A percentile compares a stretch with the other conserved stretches of the same genome.
phyloP scores from a whole-genome alignment of 2,888 invertebrate genomes.

The Apamea monoglypha region DNA sequence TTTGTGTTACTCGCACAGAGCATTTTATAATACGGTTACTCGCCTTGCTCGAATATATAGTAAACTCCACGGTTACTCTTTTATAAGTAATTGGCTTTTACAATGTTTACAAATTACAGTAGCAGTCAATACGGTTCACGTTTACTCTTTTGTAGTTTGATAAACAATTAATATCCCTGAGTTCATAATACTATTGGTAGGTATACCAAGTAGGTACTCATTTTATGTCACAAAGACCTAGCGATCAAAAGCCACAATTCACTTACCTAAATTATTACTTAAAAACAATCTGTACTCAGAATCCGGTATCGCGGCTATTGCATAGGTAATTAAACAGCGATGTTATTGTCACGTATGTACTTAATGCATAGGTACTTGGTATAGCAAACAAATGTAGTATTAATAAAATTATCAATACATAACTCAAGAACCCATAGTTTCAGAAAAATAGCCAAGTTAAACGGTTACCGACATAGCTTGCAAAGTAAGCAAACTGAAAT shows the following conservation, averaged over 20 bases:
- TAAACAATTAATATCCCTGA: too few species aligned
- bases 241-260: slow-evolving; percentile 3
- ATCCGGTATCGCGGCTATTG: slow-evolving; percentile 20
- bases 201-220: not conserved
- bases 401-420: not conserved
- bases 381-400: not conserved
- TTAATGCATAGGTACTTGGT: not conserved
- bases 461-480: too few species aligned
- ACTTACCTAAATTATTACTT: slow-evolving; percentile 23
- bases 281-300: slow-evolving; percentile 44
- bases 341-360: slow-evolving; percentile 35
- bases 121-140: too few species aligned
- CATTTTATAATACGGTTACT: too few species aligned
- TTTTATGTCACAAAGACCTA: slow-evolving; percentile 3
- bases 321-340: slow-evolving; percentile 15
- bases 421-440: not conserved
- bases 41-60: too few species aligned
- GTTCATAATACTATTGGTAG: not conserved
- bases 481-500: too few species aligned
- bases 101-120: too few species aligned
- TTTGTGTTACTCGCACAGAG: too few species aligned
- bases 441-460: not conserved
- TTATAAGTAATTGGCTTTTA: too few species aligned
- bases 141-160: too few species aligned
- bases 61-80: too few species aligned